Conservation (phyloP, 2,797 vertebrate genomes). For the Acanthurus lineatus region DNA sequence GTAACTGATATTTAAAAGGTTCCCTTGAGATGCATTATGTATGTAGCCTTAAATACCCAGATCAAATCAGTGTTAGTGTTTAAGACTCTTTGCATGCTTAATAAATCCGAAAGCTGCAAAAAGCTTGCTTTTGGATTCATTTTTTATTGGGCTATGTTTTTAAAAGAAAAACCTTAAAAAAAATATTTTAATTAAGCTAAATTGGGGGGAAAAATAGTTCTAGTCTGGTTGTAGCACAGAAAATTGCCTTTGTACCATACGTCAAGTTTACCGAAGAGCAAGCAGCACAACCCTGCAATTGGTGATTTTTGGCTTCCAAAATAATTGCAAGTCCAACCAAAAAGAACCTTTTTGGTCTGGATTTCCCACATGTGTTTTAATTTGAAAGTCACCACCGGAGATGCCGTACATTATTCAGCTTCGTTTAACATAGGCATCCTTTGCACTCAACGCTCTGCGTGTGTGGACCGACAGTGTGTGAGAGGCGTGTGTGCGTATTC, state of each 20-base stretch:
- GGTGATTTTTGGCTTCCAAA: conserved; percentile 28
- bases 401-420: not conserved
- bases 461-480: conserved; percentile 27
- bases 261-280: not conserved
- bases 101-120: not conserved
- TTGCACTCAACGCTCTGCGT: conserved; percentile 33
- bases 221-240: not conserved
- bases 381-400: conserved; percentile 46
- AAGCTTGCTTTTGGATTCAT: not conserved
- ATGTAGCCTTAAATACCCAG: conserved; percentile 11
- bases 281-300: not conserved
- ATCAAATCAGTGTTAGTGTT: conserved; percentile 1
- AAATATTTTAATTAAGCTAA: not conserved
- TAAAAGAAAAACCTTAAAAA: no score
- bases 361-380: conserved; percentile 24
- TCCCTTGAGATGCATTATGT: conserved; percentile 39
- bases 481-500: conserved; percentile 24
- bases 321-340: conserved; percentile 36
- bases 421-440: conserved; percentile 35
- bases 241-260: not conserved
- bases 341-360: rapidly evolving
- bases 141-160: not conserved
- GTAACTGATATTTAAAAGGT: conserved; percentile 58
- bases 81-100: not conserved
- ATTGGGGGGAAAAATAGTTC: not conserved